Percentiles rank a stretch among this genome's conserved stretches.
Conservation (phyloP, 2,797 vertebrate genomes). For the Chiroxiphia lanceolata region DNA sequence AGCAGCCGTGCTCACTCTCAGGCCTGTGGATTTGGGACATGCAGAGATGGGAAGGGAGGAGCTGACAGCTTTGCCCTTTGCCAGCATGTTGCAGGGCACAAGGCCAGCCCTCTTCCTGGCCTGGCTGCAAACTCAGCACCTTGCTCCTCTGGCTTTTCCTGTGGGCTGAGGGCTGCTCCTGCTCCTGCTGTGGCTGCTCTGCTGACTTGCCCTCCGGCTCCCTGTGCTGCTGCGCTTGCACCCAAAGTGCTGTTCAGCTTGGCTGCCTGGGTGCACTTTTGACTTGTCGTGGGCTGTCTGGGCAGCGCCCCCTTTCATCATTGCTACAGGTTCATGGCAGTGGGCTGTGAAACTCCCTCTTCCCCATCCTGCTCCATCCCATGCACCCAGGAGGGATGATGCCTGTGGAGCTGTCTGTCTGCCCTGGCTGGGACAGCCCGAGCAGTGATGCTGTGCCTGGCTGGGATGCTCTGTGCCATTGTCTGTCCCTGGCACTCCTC, state of each 20-base stretch:
- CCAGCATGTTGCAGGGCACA: not conserved
- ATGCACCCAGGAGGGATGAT: not conserved
- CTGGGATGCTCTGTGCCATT: not conserved
- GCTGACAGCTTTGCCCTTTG: not conserved
- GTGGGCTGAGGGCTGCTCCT: not conserved
- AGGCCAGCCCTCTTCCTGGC: not conserved
- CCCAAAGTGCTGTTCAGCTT: not conserved
- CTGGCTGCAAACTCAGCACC: not conserved
- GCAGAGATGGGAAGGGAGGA: not conserved
- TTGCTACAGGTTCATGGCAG: not conserved
- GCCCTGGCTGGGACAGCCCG: not conserved
- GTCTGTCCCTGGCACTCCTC: not conserved
- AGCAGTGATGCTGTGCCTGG: not conserved
- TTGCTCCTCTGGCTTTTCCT: not conserved
- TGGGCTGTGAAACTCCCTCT: not conserved
- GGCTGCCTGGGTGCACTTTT: not conserved
- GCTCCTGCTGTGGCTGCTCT: not conserved
- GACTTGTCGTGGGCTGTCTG: not conserved
- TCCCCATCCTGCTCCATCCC: fast-evolving
- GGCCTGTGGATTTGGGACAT: not conserved
- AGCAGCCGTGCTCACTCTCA: not conserved
- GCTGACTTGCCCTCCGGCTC: not conserved
- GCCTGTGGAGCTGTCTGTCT: not conserved
- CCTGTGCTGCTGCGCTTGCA: not conserved
- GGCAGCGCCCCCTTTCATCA: not conserved